These are phyloP conservation scores for Eleginops maclovinus DNA, from an alignment of 2,113 vertebrate genomes.

Conservation along the genomic window DNA sequence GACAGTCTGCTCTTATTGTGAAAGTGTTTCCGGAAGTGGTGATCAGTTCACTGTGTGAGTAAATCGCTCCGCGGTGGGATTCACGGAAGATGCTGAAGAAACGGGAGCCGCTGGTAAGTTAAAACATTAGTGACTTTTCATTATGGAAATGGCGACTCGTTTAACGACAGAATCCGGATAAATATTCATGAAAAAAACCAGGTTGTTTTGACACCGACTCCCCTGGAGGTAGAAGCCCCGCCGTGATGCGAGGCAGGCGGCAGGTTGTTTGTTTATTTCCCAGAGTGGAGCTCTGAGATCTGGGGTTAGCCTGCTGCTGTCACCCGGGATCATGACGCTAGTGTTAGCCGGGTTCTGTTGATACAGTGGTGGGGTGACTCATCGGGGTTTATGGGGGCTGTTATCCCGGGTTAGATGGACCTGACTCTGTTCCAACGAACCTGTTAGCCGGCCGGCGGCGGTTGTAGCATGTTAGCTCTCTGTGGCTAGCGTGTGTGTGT, in stretches of 20 bases:
- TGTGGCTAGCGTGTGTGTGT: slow-evolving; percentile 29
- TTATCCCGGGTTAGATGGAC: background rate
- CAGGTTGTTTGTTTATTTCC: slow-evolving; percentile 6
- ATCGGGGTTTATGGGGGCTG: background rate
- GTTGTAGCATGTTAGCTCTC: slow-evolving; percentile 34
- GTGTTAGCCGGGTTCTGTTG: background rate
- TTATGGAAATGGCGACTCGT: fast-evolving
- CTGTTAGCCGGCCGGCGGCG: background rate
- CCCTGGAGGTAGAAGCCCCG: background rate
- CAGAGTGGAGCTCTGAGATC: slow-evolving; percentile 8
- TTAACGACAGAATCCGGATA: fast-evolving
- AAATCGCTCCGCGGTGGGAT: slow-evolving; percentile 35
- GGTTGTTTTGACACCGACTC: background rate
- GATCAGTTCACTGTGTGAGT: background rate
- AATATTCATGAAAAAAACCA: fast-evolving
- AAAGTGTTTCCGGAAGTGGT: background rate
- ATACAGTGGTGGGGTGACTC: background rate
- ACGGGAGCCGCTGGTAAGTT: slow-evolving; percentile 83
- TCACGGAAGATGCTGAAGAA: slow-evolving; percentile 86
- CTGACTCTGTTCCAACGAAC: background rate
- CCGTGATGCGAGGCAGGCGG: background rate
- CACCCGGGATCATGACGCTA: slow-evolving; percentile 5
- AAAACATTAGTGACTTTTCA: background rate
- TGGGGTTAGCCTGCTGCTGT: slow-evolving; percentile 42
- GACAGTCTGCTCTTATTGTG: slow-evolving; percentile 32